phyloP scores from a whole-genome alignment of 2,888 invertebrate species.

The Drosophila longiperda region DNA sequence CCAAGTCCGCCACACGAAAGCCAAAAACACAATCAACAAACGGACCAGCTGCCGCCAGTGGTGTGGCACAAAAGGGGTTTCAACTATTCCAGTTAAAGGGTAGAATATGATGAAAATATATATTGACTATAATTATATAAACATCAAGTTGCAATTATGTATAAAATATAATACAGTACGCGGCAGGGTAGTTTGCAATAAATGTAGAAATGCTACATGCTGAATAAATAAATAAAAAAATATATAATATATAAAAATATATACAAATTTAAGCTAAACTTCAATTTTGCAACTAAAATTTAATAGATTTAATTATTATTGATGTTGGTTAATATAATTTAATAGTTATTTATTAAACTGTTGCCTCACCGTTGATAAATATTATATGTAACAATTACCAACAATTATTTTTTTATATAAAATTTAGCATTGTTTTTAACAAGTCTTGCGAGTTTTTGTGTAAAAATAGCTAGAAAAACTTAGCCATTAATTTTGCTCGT shows the following conservation, averaged over 20 bases:
- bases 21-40: conserved; percentile 57
- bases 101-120: too few species aligned
- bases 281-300: neutral
- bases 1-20: conserved; percentile 52
- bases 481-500: neutral
- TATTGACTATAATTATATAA: neutral
- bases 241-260: neutral
- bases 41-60: conserved; percentile 47
- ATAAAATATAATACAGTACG: neutral
- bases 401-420: neutral
- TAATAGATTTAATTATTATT: too few species aligned
- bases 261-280: neutral
- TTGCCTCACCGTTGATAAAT: neutral
- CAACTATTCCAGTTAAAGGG: neutral
- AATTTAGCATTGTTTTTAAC: neutral
- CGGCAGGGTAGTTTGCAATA: neutral
- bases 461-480: neutral
- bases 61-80: conserved; percentile 3
- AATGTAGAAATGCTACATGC: too few species aligned
- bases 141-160: neutral
- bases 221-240: neutral
- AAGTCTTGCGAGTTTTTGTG: too few species aligned
- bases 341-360: neutral
- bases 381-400: neutral
- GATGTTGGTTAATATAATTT: too few species aligned